Base-by-base conservation (phyloP, 2,113 vertebrate species). In the Campylorhamphus procurvoides region DNA sequence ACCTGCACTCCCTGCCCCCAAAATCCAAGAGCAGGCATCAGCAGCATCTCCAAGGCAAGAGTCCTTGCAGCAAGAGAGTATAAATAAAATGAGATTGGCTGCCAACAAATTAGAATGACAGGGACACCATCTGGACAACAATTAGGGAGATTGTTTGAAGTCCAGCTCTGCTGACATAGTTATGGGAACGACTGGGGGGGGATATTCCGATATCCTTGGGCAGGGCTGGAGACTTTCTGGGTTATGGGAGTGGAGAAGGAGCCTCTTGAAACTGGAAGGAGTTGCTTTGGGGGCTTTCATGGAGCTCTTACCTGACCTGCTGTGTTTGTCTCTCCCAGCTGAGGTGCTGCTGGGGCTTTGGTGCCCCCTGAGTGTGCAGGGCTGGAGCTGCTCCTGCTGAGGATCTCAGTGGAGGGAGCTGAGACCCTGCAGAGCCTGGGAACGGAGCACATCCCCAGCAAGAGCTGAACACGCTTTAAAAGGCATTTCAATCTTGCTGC, bases 81-180 rank as follows among this genome's bases (percentile, higher is more conserved):
- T 82, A 84, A 90, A 92, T 90, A 74, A 88, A 84, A 66, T 47
- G 60, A 50, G 62, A 46, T 56, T 42, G 58, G 39, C 87, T 97
- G 88, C 89, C 81, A 96, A 10, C 75, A 74, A 90, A 89, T 88
- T 50, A 46, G 84, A 84, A 50, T 72, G 71, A 69, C 74, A 94
- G 96, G 94, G 92, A 89, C 76, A 55, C 87, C 81, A 58, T 93
- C 87, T 90, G 96, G 94, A 82, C 75, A 90, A n/a, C 78, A 69
- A 68, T 79, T 93, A 89, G 91, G 84, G 94, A 93, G 62, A 74
- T 71, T 69, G 84, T 92, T 78, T 68, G 85, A 75, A 50, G 74
- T 72, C 60, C 95, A 91, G 82, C 86, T 53, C 25, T 79, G 46
- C 81, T 84, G 73, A 67, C 66, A 44, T 56, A 31, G 63, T 60